Base-by-base conservation (phyloP, 1,140 invertebrate species). In the Pseudomyrmex pallidus region DNA sequence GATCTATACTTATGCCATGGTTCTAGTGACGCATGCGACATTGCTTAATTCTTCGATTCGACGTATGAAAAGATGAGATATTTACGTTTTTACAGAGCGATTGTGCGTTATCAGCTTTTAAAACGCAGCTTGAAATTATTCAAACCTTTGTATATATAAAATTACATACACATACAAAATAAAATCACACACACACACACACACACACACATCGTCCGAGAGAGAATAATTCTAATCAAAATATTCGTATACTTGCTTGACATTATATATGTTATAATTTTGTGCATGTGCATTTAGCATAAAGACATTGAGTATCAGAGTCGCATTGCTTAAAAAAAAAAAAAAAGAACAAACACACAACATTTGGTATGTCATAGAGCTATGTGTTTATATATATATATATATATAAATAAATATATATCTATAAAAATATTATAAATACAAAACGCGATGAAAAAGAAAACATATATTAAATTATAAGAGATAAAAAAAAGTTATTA, bases 401-500 rank as follows among this genome's bases (percentile, higher is more conserved):
- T 85, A 92, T 89, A 91, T 84, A 91, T 91, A 90, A 7, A 35
- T 35, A 35, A 35, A 35, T 35, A 35, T 35, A 35, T 35, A 35
- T 35, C 35, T 35, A 35, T 35, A 35, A 35, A 35, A 35, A 7
- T 35, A 35, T 25, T 85, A 90, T 85, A 86, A 83, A 87, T 73
- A 86, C 20, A 82, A 83, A 87, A 88, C 72, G 35, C 35, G 89
- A 86, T 68, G 73, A 90, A 86, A 88, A 87, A 74, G 84, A 35
- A 35, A 35, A 35, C 35, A 35, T 35, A 64, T 61, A 90, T 84
- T 90, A 91, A 89, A 87, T 89, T 90, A 90, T 89, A 91, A 91
- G 87, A 90, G 86, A 91, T 91, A 87, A 92, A 87, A 85, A 88
- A 91, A 87, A 84, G 90, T 84, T 78, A 91, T 90, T 90, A 91